A percentile compares a stretch with the other conserved stretches of the same genome.
These are phyloP conservation scores for Cardiocondyla obscurior DNA, from an alignment of 1,140 invertebrate species.

Conservation along the genomic window DNA sequence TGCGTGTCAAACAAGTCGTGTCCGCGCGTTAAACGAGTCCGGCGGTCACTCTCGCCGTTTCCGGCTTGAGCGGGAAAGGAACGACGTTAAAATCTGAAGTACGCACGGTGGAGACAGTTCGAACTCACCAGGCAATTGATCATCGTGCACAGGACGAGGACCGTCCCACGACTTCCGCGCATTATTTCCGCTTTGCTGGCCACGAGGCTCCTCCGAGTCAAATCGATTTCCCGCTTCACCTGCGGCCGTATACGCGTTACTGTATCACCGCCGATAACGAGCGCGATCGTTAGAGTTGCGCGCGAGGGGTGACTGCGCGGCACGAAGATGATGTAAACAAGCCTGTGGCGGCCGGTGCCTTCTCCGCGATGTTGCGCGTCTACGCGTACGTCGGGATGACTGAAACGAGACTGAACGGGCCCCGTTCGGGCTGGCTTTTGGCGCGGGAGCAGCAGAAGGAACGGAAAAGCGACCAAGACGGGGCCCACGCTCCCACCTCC, in stretches of 20 bases:
- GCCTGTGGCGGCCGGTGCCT: neutral
- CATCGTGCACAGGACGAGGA: conserved; percentile 46
- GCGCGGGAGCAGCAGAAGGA: conserved; percentile 36
- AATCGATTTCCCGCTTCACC: conserved; percentile 44
- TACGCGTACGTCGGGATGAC: conserved; percentile 71
- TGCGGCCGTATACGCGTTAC: conserved; percentile 4
- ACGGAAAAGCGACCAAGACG: conserved; percentile 56
- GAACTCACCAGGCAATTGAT: conserved; percentile 59
- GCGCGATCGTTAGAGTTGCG: conserved; percentile 12
- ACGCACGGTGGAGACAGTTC: neutral
- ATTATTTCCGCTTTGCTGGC: conserved; percentile 44
- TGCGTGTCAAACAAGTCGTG: neutral
- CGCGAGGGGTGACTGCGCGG: neutral
- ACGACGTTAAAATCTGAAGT: conserved; percentile 1
- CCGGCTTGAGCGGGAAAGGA: neutral
- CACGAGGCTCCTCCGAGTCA: neutral
- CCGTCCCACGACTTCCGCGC: conserved; percentile 33
- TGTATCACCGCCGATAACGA: neutral
- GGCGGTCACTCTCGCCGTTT: neutral
- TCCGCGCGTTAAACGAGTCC: neutral
- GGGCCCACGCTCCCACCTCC: conserved; percentile 59
- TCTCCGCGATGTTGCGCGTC: neutral
- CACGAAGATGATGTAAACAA: conserved; percentile 25
- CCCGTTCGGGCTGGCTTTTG: conserved; percentile 43
- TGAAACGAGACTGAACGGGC: conserved; percentile 66